Evolutionary conservation across 2,888 invertebrate genomes (phyloP).

Genomic region (Drosophila nigricruria): DNA sequence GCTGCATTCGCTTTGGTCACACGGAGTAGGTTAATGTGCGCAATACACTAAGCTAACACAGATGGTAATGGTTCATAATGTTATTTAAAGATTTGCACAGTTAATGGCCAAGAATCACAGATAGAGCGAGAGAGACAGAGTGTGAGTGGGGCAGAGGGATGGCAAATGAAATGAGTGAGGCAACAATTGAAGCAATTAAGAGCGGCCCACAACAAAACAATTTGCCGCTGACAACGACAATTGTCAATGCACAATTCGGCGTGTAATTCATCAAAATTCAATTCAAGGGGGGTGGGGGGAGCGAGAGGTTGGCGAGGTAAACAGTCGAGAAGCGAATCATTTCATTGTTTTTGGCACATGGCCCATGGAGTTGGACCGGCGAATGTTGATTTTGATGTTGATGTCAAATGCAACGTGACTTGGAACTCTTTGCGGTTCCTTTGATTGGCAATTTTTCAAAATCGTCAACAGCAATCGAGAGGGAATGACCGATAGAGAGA

Average conservation of each 20-base stretch:
- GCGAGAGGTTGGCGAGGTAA: not conserved
- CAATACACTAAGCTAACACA: conserved; percentile 1
- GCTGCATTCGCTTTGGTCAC: conserved; percentile 10
- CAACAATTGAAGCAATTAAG: conserved; percentile 59
- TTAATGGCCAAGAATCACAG: conserved; percentile 10
- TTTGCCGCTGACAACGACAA: conserved; percentile 67
- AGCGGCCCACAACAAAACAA: conserved; percentile 55
- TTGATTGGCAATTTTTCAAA: conserved; percentile 80
- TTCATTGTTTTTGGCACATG: conserved; percentile 69
- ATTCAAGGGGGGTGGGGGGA: conserved; percentile 1
- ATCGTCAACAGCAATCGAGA: conserved; percentile 60
- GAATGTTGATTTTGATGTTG: conserved; percentile 34
- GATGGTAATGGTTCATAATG: conserved; percentile 29
- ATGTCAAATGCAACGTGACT: conserved; percentile 74
- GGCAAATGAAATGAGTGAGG: conserved; percentile 37
- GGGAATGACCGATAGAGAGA: not conserved
- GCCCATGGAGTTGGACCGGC: conserved; percentile 39
- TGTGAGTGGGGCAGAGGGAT: not conserved
- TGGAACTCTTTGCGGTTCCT: conserved; percentile 75
- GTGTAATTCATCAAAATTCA: conserved; percentile 71
- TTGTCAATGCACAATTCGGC: conserved; percentile 60
- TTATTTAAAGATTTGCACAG: conserved; percentile 35
- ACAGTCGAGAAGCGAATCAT: conserved; percentile 17
- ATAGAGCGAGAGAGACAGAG: not conserved
- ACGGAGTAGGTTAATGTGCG: not conserved